Percentiles rank a stretch among this genome's conserved stretches.
These are phyloP conservation scores for Euzophera pinguis DNA, from an alignment of 2,888 invertebrate species.

Conservation along the genomic window DNA sequence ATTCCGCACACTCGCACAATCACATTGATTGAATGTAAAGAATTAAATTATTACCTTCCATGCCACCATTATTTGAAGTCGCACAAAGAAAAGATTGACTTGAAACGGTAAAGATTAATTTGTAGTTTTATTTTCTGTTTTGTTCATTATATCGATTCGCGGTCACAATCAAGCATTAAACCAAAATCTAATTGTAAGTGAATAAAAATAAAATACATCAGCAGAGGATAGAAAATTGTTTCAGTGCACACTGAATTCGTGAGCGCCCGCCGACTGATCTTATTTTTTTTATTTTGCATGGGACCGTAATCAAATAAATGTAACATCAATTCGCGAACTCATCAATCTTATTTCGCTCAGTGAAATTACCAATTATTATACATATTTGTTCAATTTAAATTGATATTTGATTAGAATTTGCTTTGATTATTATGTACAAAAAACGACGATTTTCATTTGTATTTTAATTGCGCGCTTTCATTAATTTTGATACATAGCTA, in stretches of 20 bases:
- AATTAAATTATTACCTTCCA: not conserved
- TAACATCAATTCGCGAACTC: constrained; percentile 42
- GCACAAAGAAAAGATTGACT: not conserved
- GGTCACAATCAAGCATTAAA: constrained; percentile 2
- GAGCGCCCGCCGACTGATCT: constrained; percentile 3
- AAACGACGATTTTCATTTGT: not conserved
- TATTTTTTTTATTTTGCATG: constrained; percentile 26
- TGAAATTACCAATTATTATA: constrained; percentile 42
- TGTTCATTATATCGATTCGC: constrained; percentile 11
- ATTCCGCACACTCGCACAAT: too few species aligned
- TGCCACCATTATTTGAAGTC: not conserved
- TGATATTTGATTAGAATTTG: constrained; percentile 33
- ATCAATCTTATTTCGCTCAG: constrained; percentile 51
- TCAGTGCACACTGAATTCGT: not conserved
- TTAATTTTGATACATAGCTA: constrained; percentile 14
- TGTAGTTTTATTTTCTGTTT: constrained; percentile 8
- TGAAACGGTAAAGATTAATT: constrained; percentile 7
- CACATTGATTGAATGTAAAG: not conserved
- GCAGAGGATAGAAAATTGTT: constrained; percentile 3
- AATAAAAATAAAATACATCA: constrained; percentile 7
- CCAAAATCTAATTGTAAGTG: constrained; percentile 1
- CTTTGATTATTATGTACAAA: constrained; percentile 9
- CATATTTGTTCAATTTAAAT: constrained; percentile 51
- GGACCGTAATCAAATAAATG: constrained; percentile 21
- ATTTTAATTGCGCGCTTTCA: constrained; percentile 12